phyloP scores from a whole-genome alignment of 1,140 invertebrate genomes.

The Heliconius hermathena region DNA sequence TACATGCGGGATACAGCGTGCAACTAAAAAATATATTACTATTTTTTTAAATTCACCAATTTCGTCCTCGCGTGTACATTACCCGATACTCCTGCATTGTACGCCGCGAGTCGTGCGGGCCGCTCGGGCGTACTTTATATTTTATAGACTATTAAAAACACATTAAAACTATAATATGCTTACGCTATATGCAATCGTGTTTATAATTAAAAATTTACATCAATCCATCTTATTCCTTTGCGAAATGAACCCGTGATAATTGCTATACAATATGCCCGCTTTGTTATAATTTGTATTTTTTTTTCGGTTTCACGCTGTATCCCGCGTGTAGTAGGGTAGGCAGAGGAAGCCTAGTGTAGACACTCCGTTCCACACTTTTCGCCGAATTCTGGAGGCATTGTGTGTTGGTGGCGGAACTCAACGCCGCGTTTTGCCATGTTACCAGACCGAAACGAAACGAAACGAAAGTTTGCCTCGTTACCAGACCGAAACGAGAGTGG shows the following conservation, averaged over 20 bases:
- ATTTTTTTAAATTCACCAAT: neutral
- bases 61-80: neutral
- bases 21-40: too few species aligned
- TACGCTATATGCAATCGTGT: neutral
- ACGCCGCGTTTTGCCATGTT: too few species aligned
- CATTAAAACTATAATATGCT: slow-evolving; percentile 2
- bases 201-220: slow-evolving; percentile 4
- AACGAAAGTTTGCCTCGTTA: too few species aligned
- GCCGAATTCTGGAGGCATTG: neutral
- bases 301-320: neutral
- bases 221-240: neutral
- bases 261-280: neutral
- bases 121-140: neutral
- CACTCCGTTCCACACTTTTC: neutral
- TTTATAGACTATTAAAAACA: slow-evolving; percentile 13
- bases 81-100: neutral
- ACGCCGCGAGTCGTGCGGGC: neutral
- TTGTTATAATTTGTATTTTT: neutral
- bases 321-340: neutral
- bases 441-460: too few species aligned
- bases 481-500: too few species aligned
- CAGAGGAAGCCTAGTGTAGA: neutral
- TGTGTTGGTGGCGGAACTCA: too few species aligned
- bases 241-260: neutral
- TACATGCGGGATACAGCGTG: too few species aligned